Percentiles rank a stretch among this genome's conserved stretches.
phyloP scores from a whole-genome alignment of 2,113 vertebrate genomes.

The Tamias sibiricus region DNA sequence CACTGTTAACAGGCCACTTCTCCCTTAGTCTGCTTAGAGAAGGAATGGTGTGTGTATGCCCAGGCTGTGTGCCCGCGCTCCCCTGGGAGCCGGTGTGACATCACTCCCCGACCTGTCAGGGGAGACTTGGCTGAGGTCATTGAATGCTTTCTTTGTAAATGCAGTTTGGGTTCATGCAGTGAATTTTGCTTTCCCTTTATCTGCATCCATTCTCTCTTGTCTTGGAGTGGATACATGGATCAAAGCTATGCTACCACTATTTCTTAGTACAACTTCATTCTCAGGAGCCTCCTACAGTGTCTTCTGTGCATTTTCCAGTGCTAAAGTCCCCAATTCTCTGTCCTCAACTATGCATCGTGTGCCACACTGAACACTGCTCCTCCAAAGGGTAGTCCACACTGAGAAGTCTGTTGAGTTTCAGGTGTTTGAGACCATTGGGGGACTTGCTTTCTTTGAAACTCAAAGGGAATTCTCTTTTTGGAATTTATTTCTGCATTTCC shows the following conservation, averaged over 20 bases:
- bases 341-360: background rate
- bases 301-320: background rate
- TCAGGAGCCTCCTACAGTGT: background rate
- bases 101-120: background rate
- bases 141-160: background rate
- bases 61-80: rapidly evolving
- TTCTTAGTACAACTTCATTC: background rate
- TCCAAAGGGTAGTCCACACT: background rate
- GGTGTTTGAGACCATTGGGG: background rate
- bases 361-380: background rate
- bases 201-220: background rate
- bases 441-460: slow-evolving; percentile 24
- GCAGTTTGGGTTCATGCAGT: background rate
- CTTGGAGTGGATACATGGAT: background rate
- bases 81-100: rapidly evolving
- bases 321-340: background rate
- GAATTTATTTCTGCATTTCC: background rate
- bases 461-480: slow-evolving; percentile 2
- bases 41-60: background rate
- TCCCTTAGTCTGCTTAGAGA: background rate
- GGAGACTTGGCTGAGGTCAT: background rate
- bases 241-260: background rate
- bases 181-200: background rate
- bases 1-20: background rate
- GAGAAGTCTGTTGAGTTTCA: background rate